Conservation (phyloP, 2,113 vertebrate species). For the Bujurquina vittata region DNA sequence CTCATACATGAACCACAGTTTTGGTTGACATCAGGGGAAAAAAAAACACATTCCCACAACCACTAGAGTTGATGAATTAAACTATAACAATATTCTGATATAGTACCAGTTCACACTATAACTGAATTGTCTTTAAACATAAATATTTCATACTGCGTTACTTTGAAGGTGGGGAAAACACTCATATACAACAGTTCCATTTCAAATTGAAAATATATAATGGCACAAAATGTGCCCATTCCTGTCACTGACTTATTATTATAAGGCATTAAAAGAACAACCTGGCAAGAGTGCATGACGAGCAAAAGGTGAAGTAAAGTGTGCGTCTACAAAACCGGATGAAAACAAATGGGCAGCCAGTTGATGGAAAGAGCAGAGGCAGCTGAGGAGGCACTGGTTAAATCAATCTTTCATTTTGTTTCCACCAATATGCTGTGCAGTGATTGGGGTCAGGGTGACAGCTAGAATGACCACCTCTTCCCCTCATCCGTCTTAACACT, state of each 20-base stretch:
- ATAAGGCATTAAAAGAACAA: slow-evolving; percentile 36
- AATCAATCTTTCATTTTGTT: slow-evolving; percentile 74
- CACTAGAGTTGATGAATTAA: not conserved
- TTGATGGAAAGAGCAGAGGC: slow-evolving; percentile 53
- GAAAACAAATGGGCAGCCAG: slow-evolving; percentile 57
- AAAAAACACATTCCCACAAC: not conserved
- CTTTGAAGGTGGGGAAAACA: not conserved
- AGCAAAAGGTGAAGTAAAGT: slow-evolving; percentile 35
- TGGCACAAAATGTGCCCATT: not conserved
- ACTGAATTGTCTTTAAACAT: not conserved
- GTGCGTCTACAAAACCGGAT: slow-evolving; percentile 20
- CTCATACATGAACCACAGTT: not conserved
- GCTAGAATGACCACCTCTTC: slow-evolving; percentile 18
- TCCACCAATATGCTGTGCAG: slow-evolving; percentile 57
- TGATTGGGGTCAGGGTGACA: slow-evolving; percentile 79
- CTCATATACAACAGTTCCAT: not conserved
- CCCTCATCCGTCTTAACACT: slow-evolving; percentile 28
- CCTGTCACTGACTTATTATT: slow-evolving; percentile 8
- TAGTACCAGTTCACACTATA: not conserved
- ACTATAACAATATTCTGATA: not conserved
- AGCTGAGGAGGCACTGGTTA: slow-evolving; percentile 48
- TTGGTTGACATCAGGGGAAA: not conserved
- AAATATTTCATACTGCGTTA: accelerated
- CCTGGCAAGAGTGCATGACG: not conserved
- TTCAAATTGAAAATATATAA: not conserved